Evolutionary conservation across 2,113 vertebrate species (phyloP), one percentile per base, ranked within the genome.

Genomic region (Junco hyemalis): DNA sequence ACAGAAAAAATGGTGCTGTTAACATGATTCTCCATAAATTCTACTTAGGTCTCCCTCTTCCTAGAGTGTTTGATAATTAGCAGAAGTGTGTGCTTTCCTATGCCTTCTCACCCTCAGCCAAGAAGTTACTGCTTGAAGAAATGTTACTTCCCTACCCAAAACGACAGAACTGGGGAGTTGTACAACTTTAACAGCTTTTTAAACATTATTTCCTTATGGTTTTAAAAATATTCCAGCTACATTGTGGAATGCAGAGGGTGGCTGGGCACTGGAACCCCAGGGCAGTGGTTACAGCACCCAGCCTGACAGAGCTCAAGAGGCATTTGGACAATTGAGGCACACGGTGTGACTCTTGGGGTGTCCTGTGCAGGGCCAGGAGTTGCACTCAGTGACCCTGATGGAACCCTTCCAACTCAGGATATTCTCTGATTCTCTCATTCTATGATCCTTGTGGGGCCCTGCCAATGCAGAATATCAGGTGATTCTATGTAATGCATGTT

Each of bases 21-120:
- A 88, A 80, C 56, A 35, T 40, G 69, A 42, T 91, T 92, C 51
- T 83, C 48, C 71, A 36, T 78, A 82, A 18, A 11, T 93, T 50
- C 54, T 40, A 44, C 45, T 76, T 90, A 77, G 63, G 35, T 74
- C 50, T n/a, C 72, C 53, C 44, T 73, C 33, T 66, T 87, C 26
- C 33, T 70, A 47, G 63, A 66, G 24, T 65, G 36, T 72, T 69
- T 56, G 36, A 77, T 81, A 91, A 90, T 90, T 76, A 88, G 29
- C 38, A 82, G 35, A 57, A 86, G 22, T 18, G 6, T 72, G 48
- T 92, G 23, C 63, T 93, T 73, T 77, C 44, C 48, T 63, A 2
- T 3, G 5, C 82, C 69, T 89, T 73, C 60, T 53, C 48, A 61
- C 45, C 4, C 2, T 74, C 53, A 65, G 14, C 31, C 44, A 42